These are phyloP conservation scores for Eurois occulta DNA, from an alignment of 2,888 invertebrate species.

Conservation along the genomic window DNA sequence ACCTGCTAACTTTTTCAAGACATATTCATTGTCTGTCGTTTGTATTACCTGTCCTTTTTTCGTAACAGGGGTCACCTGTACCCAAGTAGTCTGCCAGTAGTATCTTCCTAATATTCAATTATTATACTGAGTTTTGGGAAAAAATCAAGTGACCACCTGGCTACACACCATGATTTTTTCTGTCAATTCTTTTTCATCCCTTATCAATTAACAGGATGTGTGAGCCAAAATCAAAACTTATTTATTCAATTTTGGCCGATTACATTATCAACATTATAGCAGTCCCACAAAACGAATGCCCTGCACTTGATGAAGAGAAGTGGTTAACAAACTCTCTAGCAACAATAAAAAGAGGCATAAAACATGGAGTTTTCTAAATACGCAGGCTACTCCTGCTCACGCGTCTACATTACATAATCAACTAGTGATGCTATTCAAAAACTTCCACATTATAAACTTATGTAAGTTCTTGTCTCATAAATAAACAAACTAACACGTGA, in stretches of 20 bases:
- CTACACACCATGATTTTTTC: background rate
- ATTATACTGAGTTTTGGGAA: background rate
- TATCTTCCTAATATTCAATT: background rate
- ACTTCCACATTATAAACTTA: constrained; percentile 5
- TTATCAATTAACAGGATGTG: background rate
- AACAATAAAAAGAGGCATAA: background rate
- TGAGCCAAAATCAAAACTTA: background rate
- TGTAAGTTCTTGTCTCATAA: background rate
- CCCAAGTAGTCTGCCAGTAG: background rate
- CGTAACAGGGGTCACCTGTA: background rate
- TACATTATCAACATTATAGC: background rate
- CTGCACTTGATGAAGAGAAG: background rate
- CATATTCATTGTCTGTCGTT: background rate
- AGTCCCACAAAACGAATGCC: background rate
- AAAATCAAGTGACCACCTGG: background rate
- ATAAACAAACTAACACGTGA: constrained; percentile 29
- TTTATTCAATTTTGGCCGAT: background rate
- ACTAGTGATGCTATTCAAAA: constrained; percentile 9
- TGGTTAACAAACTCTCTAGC: background rate
- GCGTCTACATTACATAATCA: background rate
- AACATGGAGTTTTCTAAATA: background rate
- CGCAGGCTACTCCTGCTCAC: background rate
- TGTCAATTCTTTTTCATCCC: background rate
- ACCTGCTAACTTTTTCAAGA: background rate
- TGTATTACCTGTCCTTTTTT: background rate